phyloP scores from a whole-genome alignment of 2,797 vertebrate genomes.

The Pachyuromys duprasi region DNA sequence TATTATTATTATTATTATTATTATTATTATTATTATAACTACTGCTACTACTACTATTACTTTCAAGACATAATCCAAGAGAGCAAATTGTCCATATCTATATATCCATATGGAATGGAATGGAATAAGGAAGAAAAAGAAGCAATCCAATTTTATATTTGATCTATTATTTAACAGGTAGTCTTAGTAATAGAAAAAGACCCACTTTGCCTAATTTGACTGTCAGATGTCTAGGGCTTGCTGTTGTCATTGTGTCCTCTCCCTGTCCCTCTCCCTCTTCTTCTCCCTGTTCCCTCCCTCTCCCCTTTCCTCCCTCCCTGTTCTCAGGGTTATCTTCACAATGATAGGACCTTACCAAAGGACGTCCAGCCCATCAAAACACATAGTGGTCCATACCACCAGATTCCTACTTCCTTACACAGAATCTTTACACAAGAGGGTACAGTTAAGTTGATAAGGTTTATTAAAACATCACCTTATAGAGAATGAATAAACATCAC shows the following conservation, averaged over 20 bases:
- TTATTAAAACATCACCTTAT: background rate
- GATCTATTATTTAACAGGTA: background rate
- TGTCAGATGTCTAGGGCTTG: conserved; percentile 11
- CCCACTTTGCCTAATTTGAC: background rate
- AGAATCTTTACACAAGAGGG: background rate
- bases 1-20: no score
- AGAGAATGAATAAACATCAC: background rate
- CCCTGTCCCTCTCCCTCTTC: background rate
- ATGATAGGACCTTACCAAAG: background rate
- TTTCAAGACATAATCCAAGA: conserved; percentile 31
- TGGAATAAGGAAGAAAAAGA: conserved; percentile 33
- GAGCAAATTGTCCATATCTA: background rate
- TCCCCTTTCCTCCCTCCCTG: background rate
- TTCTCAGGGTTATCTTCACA: conserved; percentile 12
- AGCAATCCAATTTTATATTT: conserved; percentile 10
- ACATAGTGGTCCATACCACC: background rate
- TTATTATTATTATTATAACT: no score
- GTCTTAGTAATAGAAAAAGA: conserved; percentile 34
- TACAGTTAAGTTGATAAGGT: background rate
- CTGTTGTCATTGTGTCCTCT: background rate
- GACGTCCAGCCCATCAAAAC: background rate
- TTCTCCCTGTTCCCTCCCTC: background rate
- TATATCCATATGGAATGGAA: background rate
- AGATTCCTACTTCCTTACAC: background rate
- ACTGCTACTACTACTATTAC: background rate